Conservation (phyloP, 2,797 vertebrate genomes). For the Euphonia xanthogaster region DNA sequence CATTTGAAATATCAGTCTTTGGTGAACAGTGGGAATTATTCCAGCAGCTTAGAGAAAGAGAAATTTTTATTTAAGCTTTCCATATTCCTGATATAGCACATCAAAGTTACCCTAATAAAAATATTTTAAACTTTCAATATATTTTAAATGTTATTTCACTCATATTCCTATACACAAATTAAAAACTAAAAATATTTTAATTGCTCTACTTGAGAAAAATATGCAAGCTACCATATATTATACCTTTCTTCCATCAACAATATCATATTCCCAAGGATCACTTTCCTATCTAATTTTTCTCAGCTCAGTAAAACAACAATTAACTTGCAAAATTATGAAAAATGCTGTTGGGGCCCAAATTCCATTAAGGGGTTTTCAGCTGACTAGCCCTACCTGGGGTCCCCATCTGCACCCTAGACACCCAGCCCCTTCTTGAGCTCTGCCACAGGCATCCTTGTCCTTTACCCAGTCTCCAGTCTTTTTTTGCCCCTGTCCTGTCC, state of each 20-base stretch:
- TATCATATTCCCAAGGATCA: background rate
- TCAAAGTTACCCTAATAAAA: background rate
- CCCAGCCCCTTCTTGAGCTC: background rate
- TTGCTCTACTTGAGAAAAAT: background rate
- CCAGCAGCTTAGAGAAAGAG: background rate
- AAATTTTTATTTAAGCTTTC: slow-evolving; percentile 7
- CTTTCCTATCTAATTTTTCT: background rate
- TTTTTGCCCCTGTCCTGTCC: background rate
- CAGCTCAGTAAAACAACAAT: background rate
- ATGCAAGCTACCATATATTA: background rate
- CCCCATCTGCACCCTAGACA: background rate
- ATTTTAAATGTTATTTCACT: background rate
- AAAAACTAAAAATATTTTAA: background rate
- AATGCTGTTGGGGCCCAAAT: background rate
- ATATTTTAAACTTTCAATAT: background rate
- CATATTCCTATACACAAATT: background rate
- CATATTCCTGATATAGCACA: background rate
- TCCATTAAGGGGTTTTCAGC: background rate
- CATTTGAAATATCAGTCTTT: slow-evolving; percentile 45
- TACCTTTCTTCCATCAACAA: background rate
- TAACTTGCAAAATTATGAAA: background rate
- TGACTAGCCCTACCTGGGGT: background rate
- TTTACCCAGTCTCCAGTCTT: background rate
- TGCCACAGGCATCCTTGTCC: background rate
- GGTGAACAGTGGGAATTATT: slow-evolving; percentile 35